Conservation (phyloP, 1,140 invertebrate genomes). For the Penaeus japonicus region DNA sequence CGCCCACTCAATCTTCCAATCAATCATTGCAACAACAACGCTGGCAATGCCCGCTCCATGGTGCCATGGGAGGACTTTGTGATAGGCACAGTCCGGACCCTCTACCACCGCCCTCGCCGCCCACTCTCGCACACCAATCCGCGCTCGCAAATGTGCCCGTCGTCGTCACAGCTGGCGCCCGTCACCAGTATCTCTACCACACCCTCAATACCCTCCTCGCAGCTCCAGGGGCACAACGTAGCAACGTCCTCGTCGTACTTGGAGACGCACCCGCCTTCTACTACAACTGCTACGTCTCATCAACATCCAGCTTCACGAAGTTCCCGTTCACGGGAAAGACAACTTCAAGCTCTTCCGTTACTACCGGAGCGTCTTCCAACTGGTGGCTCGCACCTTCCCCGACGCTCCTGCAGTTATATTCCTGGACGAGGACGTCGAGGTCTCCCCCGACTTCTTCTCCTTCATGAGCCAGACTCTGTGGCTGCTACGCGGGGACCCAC, state of each 20-base stretch:
- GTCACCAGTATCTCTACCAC: constrained; percentile 47
- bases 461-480: constrained; percentile 73
- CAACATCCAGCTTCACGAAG: not conserved
- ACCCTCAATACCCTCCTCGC: constrained; percentile 19
- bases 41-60: not conserved
- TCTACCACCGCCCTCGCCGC: not conserved
- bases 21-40: not conserved
- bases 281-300: constrained; percentile 21
- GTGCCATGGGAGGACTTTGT: constrained; percentile 36
- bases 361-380: constrained; percentile 37
- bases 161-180: constrained; percentile 35
- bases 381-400: constrained; percentile 29
- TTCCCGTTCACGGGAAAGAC: not conserved
- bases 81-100: constrained; percentile 20
- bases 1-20: not conserved
- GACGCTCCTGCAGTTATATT: constrained; percentile 67
- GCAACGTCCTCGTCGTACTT: constrained; percentile 27
- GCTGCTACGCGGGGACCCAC: constrained; percentile 69
- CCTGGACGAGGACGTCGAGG: constrained; percentile 74
- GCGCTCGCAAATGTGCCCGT: constrained; percentile 39
- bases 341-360: constrained; percentile 29
- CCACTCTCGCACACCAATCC: constrained; percentile 3
- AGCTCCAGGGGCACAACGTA: not conserved
- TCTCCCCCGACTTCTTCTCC: constrained; percentile 73
- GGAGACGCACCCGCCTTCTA: constrained; percentile 7